Evolutionary conservation across 2,888 invertebrate genomes (phyloP).

Genomic region (Tineola bisselliella): DNA sequence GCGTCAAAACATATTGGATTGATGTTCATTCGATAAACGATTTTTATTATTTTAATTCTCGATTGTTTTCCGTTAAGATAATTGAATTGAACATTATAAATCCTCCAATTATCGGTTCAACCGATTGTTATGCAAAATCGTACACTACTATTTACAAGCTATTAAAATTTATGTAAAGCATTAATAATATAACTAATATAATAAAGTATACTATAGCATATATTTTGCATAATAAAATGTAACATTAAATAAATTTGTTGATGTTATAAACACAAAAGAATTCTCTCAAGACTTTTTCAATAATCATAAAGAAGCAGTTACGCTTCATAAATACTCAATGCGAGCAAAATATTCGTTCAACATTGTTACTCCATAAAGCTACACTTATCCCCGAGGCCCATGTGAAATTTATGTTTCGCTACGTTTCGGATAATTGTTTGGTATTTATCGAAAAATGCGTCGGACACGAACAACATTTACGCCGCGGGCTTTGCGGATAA

Average conservation of each 20-base stretch:
- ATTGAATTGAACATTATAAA: no score
- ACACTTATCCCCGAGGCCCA: conserved; percentile 10
- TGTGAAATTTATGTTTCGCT: conserved; percentile 12
- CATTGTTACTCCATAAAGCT: conserved; percentile 11
- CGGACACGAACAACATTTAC: background rate
- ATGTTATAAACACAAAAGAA: conserved; percentile 8
- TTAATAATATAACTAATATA: no score
- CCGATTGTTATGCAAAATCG: no score
- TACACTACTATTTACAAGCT: no score
- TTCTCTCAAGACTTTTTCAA: conserved; percentile 7
- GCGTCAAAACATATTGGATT: no score
- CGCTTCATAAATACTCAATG: conserved; percentile 14
- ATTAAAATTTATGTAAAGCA: no score
- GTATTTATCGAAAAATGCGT: conserved; percentile 15
- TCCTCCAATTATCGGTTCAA: no score
- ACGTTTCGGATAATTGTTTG: conserved; percentile 13
- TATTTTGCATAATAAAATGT: no score
- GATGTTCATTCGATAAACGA: no score
- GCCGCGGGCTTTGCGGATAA: conserved; percentile 14
- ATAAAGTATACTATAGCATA: no score
- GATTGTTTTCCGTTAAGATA: no score
- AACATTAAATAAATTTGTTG: background rate
- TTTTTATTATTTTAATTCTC: no score
- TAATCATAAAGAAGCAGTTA: conserved; percentile 12
- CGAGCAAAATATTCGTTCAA: conserved; percentile 9